Percentiles rank a stretch among this genome's conserved stretches.
These are phyloP conservation scores for Drosophila auraria DNA, from an alignment of 1,140 invertebrate species.

Conservation along the genomic window DNA sequence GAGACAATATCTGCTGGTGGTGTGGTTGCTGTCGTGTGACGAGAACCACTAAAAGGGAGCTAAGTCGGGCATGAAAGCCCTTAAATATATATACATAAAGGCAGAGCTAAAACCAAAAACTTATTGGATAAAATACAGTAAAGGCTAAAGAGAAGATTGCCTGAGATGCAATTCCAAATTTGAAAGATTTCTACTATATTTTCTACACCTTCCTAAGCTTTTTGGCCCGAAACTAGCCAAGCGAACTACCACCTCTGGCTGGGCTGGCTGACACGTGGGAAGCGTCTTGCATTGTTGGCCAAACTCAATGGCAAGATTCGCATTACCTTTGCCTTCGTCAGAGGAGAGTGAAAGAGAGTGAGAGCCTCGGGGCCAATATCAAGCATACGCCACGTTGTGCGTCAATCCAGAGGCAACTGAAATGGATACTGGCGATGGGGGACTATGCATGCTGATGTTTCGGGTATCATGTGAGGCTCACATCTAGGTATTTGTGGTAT, in stretches of 20 bases:
- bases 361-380: constrained; percentile 7
- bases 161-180: no score
- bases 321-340: neutral
- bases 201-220: no score
- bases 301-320: constrained; percentile 13
- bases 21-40: neutral
- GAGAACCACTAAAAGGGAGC: neutral
- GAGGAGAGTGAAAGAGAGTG: neutral
- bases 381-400: constrained; percentile 31
- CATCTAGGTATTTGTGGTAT: neutral
- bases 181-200: no score
- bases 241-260: no score
- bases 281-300: neutral
- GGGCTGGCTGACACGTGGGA: no score
- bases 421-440: neutral
- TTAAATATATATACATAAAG: neutral
- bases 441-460: neutral
- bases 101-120: neutral
- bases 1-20: neutral
- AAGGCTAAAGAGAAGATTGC: neutral
- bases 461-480: constrained; percentile 1
- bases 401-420: constrained; percentile 11
- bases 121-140: neutral
- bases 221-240: no score
- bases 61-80: constrained; percentile 4